phyloP scores from a whole-genome alignment of 2,113 vertebrate genomes.

The Scatophagus argus region DNA sequence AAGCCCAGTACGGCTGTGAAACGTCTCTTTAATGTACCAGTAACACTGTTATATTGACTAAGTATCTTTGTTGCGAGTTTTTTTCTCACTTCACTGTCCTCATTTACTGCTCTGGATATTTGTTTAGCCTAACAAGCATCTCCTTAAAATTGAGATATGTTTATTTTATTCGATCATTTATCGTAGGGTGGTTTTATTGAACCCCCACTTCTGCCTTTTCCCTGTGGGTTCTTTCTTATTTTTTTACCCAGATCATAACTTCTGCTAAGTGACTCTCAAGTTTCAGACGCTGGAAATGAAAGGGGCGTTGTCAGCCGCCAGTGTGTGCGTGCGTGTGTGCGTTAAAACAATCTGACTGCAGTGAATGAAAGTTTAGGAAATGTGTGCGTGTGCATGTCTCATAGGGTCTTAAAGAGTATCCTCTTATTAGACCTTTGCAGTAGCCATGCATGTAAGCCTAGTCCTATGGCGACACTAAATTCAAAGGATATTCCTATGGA shows the following conservation, averaged over 20 bases:
- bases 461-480: not conserved
- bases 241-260: conserved; percentile 51
- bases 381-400: not conserved
- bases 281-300: conserved; percentile 58
- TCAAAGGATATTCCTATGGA: not conserved
- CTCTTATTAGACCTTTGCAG: not conserved
- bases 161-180: not conserved
- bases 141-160: not conserved
- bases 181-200: not conserved
- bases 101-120: not conserved
- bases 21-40: not conserved
- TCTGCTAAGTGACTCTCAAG: conserved; percentile 22
- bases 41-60: not conserved
- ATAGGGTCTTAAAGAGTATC: not conserved
- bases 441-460: not conserved
- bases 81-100: too few species aligned
- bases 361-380: conserved; percentile 40
- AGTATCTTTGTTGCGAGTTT: not conserved
- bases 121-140: not conserved
- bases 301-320: conserved; percentile 72
- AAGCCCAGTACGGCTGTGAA: not conserved
- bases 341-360: not conserved
- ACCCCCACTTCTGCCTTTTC: not conserved
- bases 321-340: conserved; percentile 1
- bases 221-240: conserved; percentile 43